A percentile compares a stretch with the other conserved stretches of the same genome.
Evolutionary conservation across 2,113 vertebrate genomes (phyloP).

Genomic region (Emydura subglobosa): DNA sequence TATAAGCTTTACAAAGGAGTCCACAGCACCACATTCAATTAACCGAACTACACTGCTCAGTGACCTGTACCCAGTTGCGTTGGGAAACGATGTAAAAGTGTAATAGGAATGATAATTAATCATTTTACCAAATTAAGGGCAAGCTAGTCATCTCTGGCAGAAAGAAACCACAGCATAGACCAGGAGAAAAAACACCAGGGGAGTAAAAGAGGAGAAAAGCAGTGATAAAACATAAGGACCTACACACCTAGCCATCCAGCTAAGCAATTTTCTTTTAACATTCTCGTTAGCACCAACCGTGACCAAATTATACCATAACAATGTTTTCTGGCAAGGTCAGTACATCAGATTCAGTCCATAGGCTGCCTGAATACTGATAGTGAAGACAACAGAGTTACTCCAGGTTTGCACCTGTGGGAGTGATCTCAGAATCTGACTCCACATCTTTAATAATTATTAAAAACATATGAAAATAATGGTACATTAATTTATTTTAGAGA

Average conservation of each 20-base stretch:
- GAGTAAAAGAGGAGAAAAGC: fast-evolving
- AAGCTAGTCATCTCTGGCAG: background rate
- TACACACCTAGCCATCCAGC: background rate
- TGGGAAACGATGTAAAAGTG: background rate
- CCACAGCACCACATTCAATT: background rate
- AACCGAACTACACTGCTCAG: background rate
- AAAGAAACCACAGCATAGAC: background rate
- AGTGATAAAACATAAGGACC: background rate
- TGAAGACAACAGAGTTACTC: background rate
- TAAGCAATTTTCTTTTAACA: background rate
- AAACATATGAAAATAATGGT: background rate
- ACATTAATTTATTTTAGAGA: background rate
- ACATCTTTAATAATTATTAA: background rate
- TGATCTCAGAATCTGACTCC: background rate
- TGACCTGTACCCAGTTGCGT: background rate
- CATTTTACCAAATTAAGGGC: background rate
- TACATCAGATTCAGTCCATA: background rate
- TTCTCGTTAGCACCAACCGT: background rate
- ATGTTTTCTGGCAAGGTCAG: background rate
- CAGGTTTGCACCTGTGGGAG: background rate
- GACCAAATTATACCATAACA: background rate
- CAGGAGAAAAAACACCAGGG: background rate
- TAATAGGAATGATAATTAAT: background rate
- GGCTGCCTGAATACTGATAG: background rate
- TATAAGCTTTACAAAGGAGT: background rate